Base-by-base conservation (phyloP, 1,140 invertebrate species). In the Drosophila orena region DNA sequence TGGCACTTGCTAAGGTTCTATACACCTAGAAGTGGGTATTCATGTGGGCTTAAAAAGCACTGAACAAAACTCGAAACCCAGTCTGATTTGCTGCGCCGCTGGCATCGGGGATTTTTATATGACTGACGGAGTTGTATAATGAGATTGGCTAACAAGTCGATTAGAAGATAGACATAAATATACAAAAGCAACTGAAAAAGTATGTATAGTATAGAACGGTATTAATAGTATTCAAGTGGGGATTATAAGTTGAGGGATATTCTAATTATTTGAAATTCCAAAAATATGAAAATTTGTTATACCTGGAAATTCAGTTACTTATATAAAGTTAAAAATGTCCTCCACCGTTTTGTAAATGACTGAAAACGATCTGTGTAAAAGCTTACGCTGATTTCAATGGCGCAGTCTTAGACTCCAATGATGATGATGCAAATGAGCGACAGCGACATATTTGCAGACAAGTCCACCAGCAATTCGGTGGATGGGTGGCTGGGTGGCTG, bases 371-470 rank as follows among this genome's bases (percentile, higher is more conserved):
- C 47, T 60, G 50, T 64, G 57, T 47, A 62, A 77, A 43, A 56
- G 44, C 61, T 20, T 38, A 73, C 37, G 58, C 15, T 60, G 56
- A 77, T 64, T 81, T 65, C 40, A 44, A 42, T 66, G 56, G 40
- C 49, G 17, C 20, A 46, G 70, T 47, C 64, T 58, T 52, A 49
- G 42, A 50, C 37, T 43, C 49, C 14, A 49, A 44, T 57, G 54
- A 75, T 30, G 72, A 61, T 47, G 47, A 62, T 72, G 72, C 60
- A 81, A 81, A 81, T 81, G 79, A 55, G 57, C 68, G 65, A 72
- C 76, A 55, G 57, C 68, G 65, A 72, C 76, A 79, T 49, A 68
- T 72, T 62, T 49, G 14, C 52, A 59, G 71, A 38, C 61, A 52
- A 59, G 54, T 50, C 47, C 22, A 27, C 34, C 20, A 24, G 30